phyloP scores from a whole-genome alignment of 2,113 vertebrate genomes.

The Micromys minutus region DNA sequence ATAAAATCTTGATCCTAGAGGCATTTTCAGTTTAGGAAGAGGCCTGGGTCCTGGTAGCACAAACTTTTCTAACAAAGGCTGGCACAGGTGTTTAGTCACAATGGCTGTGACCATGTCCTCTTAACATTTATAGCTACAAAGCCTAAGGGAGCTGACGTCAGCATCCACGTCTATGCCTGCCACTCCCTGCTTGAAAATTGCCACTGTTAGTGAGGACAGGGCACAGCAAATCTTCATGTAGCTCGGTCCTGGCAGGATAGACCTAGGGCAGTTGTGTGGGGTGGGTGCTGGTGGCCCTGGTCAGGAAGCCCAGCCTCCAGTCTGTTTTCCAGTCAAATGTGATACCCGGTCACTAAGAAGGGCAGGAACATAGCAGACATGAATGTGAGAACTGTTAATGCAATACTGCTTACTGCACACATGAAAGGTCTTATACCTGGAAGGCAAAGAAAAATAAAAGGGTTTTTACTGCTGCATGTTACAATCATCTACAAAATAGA shows the following conservation, averaged over 20 bases:
- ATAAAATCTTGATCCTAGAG: neutral
- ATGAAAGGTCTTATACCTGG: neutral
- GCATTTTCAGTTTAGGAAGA: neutral
- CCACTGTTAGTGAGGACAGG: neutral
- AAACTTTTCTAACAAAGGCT: neutral
- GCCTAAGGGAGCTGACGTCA: slow-evolving; percentile 4
- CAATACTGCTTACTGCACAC: neutral
- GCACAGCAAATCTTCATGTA: neutral
- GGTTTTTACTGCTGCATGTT: neutral
- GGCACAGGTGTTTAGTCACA: slow-evolving; percentile 12
- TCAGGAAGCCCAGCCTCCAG: neutral
- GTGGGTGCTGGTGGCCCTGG: neutral
- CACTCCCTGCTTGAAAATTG: slow-evolving; percentile 2
- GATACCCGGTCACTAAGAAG: neutral
- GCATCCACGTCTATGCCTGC: neutral
- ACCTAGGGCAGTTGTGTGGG: neutral
- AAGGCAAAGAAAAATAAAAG: slow-evolving; percentile 20
- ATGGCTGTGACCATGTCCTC: neutral
- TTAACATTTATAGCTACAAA: slow-evolving; percentile 1
- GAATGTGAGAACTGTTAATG: neutral
- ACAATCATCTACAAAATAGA: neutral
- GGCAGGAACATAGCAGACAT: neutral
- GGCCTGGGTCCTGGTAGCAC: neutral
- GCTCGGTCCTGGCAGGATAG: neutral
- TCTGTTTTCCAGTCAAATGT: neutral